Percentiles rank a stretch among this genome's conserved stretches.
Evolutionary conservation across 2,797 vertebrate genomes (phyloP).

Genomic region (Dendrocincla fuliginosa): DNA sequence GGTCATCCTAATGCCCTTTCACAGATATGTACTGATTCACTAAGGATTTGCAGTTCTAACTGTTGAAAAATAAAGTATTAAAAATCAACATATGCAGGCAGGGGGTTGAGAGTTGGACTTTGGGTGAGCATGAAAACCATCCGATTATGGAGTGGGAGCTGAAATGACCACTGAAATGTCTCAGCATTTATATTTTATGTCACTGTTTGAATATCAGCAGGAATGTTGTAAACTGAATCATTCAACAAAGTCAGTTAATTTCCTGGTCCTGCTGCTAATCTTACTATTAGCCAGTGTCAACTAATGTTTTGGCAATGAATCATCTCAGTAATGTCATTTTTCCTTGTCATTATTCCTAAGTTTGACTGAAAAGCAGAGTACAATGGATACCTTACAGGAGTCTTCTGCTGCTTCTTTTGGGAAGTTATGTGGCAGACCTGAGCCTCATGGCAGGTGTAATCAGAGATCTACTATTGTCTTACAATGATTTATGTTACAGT

Average conservation of each 20-base stretch:
- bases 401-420: neutral
- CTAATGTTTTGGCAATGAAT: neutral
- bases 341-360: neutral
- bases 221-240: neutral
- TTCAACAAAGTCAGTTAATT: neutral
- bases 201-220: neutral
- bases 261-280: neutral
- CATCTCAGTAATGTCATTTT: neutral
- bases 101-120: neutral
- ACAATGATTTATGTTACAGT: neutral
- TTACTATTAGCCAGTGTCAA: neutral
- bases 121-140: neutral
- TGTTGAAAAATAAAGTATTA: neutral
- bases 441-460: fast-evolving
- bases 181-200: neutral
- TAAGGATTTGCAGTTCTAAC: neutral
- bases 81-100: neutral
- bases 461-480: neutral
- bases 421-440: neutral
- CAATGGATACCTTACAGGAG: neutral
- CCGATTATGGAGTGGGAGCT: neutral
- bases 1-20: neutral
- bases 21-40: neutral
- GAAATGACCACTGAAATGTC: neutral
- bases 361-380: neutral